Conservation (phyloP, 2,797 vertebrate species). For the Phoxinus dragarum region DNA sequence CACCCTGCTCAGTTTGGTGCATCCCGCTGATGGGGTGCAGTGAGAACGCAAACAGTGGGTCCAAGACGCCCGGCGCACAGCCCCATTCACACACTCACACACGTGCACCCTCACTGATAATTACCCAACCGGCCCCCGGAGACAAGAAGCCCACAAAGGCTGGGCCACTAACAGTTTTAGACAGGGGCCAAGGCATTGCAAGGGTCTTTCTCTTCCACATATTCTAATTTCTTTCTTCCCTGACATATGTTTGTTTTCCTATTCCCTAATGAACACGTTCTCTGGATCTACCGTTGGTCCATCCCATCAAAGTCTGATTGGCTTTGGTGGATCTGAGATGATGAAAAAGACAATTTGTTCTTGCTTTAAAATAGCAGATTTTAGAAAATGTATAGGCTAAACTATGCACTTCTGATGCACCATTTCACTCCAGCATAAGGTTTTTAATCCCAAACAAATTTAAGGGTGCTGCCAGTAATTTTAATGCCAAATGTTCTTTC, state of each 20-base stretch:
- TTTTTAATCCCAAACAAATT: too few relatives aligned
- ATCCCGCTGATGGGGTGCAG: conserved; percentile 48
- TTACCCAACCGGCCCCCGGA: conserved; percentile 73
- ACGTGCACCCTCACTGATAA: conserved; percentile 68
- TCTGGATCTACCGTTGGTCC: conserved; percentile 31
- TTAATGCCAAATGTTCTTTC: neutral
- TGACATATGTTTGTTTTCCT: conserved; percentile 76
- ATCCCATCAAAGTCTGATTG: conserved; percentile 46
- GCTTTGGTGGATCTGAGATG: neutral
- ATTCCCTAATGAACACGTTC: conserved; percentile 72
- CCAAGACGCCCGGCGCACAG: conserved; percentile 30
- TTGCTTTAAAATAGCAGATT: neutral
- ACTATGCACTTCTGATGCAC: neutral
- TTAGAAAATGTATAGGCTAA: neutral
- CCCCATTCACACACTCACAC: conserved; percentile 59
- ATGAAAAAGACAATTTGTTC: conserved; percentile 1
- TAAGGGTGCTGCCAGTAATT: neutral
- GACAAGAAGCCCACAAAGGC: conserved; percentile 69
- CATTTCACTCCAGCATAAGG: neutral
- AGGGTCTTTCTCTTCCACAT: conserved; percentile 60
- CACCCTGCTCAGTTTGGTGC: conserved; percentile 25
- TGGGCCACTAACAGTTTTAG: conserved; percentile 74
- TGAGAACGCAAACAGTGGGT: conserved; percentile 55
- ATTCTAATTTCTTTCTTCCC: conserved; percentile 63
- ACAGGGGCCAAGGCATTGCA: conserved; percentile 72